Evolutionary conservation across 2,797 vertebrate species (phyloP).

Genomic region (Philypnodon macrostomus): DNA sequence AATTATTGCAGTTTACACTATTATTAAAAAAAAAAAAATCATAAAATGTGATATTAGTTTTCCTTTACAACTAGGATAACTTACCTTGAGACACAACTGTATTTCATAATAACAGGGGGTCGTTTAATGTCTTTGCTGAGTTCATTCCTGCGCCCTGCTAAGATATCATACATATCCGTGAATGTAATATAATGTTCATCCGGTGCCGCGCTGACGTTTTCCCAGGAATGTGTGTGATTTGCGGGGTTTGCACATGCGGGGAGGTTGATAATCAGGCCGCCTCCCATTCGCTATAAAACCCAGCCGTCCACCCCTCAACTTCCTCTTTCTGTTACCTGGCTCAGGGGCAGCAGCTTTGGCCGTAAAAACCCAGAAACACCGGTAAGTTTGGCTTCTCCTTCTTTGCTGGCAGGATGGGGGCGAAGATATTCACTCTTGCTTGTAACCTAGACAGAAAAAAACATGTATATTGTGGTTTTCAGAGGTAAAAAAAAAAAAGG

Average conservation of each 20-base stretch:
- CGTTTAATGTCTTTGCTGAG: not conserved
- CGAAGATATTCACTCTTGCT: fast-evolving
- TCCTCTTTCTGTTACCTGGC: conserved; percentile 86
- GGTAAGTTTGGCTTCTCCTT: conserved; percentile 60
- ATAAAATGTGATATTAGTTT: no score
- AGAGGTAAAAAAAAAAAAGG: no score
- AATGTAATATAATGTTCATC: conserved; percentile 27
- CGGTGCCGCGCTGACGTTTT: conserved; percentile 68
- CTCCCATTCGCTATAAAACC: conserved; percentile 77
- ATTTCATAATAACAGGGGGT: no score
- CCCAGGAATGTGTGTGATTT: conserved; percentile 78
- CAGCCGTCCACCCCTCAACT: conserved; percentile 44
- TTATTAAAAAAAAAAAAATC: no score
- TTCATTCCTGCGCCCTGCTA: not conserved
- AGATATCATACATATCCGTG: conserved; percentile 24
- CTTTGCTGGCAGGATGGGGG: fast-evolving
- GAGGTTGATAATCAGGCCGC: conserved; percentile 61
- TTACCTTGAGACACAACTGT: not conserved
- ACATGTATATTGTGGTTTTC: no score
- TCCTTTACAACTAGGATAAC: not conserved
- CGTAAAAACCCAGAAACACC: conserved; percentile 72
- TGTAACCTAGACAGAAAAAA: no score
- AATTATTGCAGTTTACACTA: no score
- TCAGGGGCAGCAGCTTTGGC: conserved; percentile 77
- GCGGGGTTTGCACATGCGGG: conserved; percentile 54